Evolutionary conservation across 2,888 invertebrate species (phyloP), one percentile per base, ranked within the genome.

Genomic region (Pandemis heparana): DNA sequence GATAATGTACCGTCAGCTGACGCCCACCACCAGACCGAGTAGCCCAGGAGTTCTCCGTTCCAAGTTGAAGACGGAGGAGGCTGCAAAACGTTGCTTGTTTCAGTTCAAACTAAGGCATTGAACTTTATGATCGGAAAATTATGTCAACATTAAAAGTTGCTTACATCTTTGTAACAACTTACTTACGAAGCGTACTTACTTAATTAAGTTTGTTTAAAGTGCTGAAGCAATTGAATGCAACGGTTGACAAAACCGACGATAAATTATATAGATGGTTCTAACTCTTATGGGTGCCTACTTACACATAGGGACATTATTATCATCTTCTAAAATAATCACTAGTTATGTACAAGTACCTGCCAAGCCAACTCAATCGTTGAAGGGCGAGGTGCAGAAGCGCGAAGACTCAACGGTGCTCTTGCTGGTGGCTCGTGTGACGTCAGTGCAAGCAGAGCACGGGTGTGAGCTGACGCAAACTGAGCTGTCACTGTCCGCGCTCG

Each of bases 31-130:
- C 96, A 96, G 0, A 97, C 96, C 39, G 96, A 96, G 85, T 97
- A 97, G 0, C 97, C 97, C 38, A 96, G 93, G 43, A 97, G 95
- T 82, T 96, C 96, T 0, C 97, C 97, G 80, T 97, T 97, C 96
- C 96, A 96, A 0, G 96, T 95, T 38, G 96, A 95, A 0, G 95
- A 86, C 1, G 96, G 95, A 18, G 97, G 97, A 8, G 97, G 95
- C 95, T 96, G 79, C 46, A 75, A 76, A 59, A 76, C 61, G 6
- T 12, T 56, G 53, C 46, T 38, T 23, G 23, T 61, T 41, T 46
- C 12, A 51, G 5, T 32, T 23, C 12, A 56, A 23, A 23, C 14
- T 5, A 48, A 0, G n/a, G 8, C n/a, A 1, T 16, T 53, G 53
- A 41, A 41, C 41, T 53, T 53, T 53, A 0, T 53, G 18, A 53